A percentile compares a stretch with the other conserved stretches of the same genome.
These are phyloP conservation scores for Chrysolophus pictus DNA, from an alignment of 2,797 vertebrate species.

Conservation along the genomic window DNA sequence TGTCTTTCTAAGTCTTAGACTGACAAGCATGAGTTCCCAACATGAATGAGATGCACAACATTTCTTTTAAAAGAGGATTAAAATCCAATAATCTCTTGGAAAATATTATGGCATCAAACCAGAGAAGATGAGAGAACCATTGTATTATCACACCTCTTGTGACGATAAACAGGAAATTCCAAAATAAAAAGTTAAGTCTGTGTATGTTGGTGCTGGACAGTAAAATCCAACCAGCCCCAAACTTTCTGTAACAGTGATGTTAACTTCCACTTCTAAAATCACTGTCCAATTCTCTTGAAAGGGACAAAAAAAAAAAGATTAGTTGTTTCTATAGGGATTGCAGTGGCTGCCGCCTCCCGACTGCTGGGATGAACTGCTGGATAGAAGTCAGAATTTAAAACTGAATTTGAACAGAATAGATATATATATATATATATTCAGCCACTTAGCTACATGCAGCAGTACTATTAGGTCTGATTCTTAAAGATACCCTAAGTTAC, in stretches of 20 bases:
- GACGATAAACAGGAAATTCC: not conserved
- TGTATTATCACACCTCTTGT: not conserved
- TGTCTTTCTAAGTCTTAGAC: not conserved
- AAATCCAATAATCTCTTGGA: not conserved
- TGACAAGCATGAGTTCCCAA: not conserved
- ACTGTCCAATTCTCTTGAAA: not conserved
- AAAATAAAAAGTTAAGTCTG: not conserved
- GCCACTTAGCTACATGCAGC: not conserved
- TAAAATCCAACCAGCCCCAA: not conserved
- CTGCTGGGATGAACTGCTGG: not conserved
- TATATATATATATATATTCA: not conserved
- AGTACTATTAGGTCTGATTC: not conserved
- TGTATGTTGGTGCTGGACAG: no score
- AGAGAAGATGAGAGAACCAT: not conserved
- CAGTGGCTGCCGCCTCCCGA: slow-evolving; percentile 10
- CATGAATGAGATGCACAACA: not conserved
- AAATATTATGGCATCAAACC: not conserved
- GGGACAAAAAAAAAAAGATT: not conserved
- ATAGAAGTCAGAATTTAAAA: not conserved
- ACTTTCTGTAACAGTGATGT: not conserved
- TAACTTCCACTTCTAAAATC: slow-evolving; percentile 2
- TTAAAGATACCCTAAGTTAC: not conserved
- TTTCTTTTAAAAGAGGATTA: not conserved
- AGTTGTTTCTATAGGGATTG: not conserved
- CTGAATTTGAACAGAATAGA: not conserved